Evolutionary conservation across 2,113 vertebrate species (phyloP).

Genomic region (Mustela lutreola): DNA sequence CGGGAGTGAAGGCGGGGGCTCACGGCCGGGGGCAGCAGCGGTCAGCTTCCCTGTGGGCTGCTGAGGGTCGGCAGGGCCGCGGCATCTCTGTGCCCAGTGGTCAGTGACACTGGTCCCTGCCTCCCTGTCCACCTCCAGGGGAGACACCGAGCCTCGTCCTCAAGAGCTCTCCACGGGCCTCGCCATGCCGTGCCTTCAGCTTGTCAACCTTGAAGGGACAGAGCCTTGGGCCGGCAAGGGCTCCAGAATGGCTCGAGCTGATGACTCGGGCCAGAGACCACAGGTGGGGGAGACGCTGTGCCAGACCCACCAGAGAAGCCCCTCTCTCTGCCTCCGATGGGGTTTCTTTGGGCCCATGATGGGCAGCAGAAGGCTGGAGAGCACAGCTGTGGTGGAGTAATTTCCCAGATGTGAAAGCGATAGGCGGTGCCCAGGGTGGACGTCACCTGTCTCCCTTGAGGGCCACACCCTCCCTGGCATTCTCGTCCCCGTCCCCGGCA

Average conservation of each 20-base stretch:
- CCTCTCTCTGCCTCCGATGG: not conserved
- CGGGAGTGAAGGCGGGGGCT: not conserved
- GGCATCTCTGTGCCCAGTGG: fast-evolving
- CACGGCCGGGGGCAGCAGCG: fast-evolving
- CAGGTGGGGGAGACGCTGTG: not conserved
- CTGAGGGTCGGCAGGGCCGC: fast-evolving
- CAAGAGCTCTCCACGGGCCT: fast-evolving
- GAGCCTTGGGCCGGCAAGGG: not conserved
- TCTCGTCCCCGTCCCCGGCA: fast-evolving
- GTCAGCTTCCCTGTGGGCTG: not conserved
- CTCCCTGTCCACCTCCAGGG: not conserved
- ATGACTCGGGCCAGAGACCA: not conserved
- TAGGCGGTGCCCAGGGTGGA: fast-evolving
- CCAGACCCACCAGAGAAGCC: not conserved
- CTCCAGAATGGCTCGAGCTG: not conserved
- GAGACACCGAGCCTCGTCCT: not conserved
- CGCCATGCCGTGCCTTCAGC: not conserved
- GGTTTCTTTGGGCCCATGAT: fast-evolving
- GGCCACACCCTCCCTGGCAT: not conserved
- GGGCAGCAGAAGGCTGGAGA: too few species aligned
- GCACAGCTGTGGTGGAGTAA: not conserved
- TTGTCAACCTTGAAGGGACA: not conserved
- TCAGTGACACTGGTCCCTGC: not conserved
- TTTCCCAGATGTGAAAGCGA: too few species aligned
- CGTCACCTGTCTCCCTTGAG: not conserved